Base-by-base conservation (phyloP, 1,140 invertebrate species). In the Paraescarpia echinospica region DNA sequence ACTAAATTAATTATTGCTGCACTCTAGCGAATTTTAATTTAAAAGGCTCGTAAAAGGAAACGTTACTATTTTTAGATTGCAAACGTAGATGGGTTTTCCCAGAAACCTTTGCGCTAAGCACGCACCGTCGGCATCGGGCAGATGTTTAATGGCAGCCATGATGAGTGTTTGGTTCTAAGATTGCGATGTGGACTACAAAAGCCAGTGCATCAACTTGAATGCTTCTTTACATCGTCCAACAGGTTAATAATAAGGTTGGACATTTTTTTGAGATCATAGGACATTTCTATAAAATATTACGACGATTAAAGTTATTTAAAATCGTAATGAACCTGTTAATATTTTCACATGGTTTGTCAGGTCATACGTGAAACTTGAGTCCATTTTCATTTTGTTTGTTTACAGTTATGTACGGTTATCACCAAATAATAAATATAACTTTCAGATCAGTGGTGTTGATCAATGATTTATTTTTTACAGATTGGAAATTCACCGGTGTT, bases 341-440 rank as follows among this genome's bases (percentile, higher is more conserved):
- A 77, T 77, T 77, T 77, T 77, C 59, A 77, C 59, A 77, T 77
- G 59, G 59, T 77, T 77, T 77, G 59, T 77, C 59, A 77, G 59
- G 59, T 77, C 59, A 77, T 77, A 77, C 48, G 27, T 77, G 4
- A 77, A 77, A 77, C 59, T 77, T 77, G 59, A 77, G 59, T 77
- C 8, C 59, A 77, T 22, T 77, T 77, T 77, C 59, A 77, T 4
- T 12, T 77, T 31, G 59, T 77, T 77, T 77, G 59, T 77, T 77
- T 77, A 77, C 59, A 77, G 59, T 77, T 77, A 77, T 31, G 59
- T 77, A 77, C 22, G 59, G 22, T 77, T 77, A 14, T 77, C 59
- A 51, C 59, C 59, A 77, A 77, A 77, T 77, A 77, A 12, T 77
- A 77, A 77, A 77, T 27, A 77, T 77, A 6, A 77, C 14, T 77